Conservation (phyloP, 2,797 vertebrate genomes). For the Varecia variegata region DNA sequence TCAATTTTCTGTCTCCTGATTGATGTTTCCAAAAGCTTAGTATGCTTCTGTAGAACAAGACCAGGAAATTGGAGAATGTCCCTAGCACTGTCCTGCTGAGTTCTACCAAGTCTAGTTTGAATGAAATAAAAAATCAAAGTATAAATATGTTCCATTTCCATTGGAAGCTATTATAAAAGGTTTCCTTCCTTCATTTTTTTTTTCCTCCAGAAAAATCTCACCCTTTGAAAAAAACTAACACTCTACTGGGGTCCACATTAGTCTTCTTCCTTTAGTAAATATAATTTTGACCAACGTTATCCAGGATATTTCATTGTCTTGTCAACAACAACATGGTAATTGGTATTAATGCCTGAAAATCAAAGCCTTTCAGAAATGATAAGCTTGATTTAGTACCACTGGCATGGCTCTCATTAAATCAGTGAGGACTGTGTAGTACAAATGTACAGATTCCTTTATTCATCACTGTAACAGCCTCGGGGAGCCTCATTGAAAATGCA, state of each 20-base stretch:
- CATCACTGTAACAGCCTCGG: slow-evolving; percentile 49
- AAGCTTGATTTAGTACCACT: slow-evolving; percentile 48
- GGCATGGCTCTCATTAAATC: slow-evolving; percentile 55
- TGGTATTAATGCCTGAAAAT: slow-evolving; percentile 62
- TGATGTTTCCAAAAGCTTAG: slow-evolving; percentile 56
- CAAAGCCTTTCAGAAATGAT: slow-evolving; percentile 69
- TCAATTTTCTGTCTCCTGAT: slow-evolving; percentile 37
- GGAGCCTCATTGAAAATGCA: slow-evolving; percentile 65
- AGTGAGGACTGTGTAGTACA: slow-evolving; percentile 46
- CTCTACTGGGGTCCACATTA: background rate
- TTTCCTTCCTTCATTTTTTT: background rate
- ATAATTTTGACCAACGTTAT: slow-evolving; percentile 20
- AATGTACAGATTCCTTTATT: slow-evolving; percentile 57
- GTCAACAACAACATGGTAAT: slow-evolving; percentile 58
- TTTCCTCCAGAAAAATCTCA: background rate
- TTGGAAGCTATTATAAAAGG: background rate
- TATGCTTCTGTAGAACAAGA: slow-evolving; percentile 53
- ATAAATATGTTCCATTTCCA: slow-evolving; percentile 43
- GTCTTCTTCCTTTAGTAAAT: slow-evolving; percentile 9
- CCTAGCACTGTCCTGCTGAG: slow-evolving; percentile 45
- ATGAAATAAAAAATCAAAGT: slow-evolving; percentile 65
- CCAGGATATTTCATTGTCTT: slow-evolving; percentile 55
- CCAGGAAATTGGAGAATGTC: slow-evolving; percentile 48
- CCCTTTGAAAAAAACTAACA: background rate
- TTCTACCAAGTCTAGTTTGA: slow-evolving; percentile 56